These are phyloP conservation scores for Sylvilagus floridanus DNA, from an alignment of 2,797 vertebrate species.

Conservation along the genomic window DNA sequence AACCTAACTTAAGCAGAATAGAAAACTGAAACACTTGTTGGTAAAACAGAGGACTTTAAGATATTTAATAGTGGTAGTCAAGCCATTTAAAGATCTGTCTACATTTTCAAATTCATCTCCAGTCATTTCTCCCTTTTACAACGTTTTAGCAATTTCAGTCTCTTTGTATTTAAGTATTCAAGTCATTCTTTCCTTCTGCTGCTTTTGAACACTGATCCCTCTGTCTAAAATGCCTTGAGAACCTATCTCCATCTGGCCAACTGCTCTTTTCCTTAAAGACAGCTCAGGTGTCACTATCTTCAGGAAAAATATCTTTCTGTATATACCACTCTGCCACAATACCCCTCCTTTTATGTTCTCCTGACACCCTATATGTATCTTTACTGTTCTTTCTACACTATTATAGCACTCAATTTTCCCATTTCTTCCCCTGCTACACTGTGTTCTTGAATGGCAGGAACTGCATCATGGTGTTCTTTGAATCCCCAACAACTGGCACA, in stretches of 20 bases:
- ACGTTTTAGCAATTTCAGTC: background rate
- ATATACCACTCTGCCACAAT: background rate
- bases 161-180: slow-evolving; percentile 32
- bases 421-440: slow-evolving; percentile 7
- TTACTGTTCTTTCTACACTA: background rate
- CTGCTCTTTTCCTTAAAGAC: slow-evolving; percentile 12
- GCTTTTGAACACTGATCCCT: background rate
- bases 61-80: background rate
- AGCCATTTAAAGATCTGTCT: slow-evolving; percentile 14
- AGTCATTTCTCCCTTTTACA: background rate
- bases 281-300: background rate
- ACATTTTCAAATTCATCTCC: background rate
- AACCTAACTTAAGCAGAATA: background rate
- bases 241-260: background rate
- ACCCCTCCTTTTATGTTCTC: background rate
- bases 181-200: slow-evolving; percentile 13
- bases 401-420: background rate
- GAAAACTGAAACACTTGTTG: background rate
- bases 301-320: background rate
- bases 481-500: background rate
- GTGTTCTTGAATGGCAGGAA: slow-evolving; percentile 28
- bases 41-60: background rate
- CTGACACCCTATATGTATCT: background rate
- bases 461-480: background rate
- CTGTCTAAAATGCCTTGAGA: slow-evolving; percentile 27